Percentiles rank a stretch among this genome's conserved stretches.
Evolutionary conservation across 2,888 invertebrate genomes (phyloP).

Genomic region (Saturnia japonica): DNA sequence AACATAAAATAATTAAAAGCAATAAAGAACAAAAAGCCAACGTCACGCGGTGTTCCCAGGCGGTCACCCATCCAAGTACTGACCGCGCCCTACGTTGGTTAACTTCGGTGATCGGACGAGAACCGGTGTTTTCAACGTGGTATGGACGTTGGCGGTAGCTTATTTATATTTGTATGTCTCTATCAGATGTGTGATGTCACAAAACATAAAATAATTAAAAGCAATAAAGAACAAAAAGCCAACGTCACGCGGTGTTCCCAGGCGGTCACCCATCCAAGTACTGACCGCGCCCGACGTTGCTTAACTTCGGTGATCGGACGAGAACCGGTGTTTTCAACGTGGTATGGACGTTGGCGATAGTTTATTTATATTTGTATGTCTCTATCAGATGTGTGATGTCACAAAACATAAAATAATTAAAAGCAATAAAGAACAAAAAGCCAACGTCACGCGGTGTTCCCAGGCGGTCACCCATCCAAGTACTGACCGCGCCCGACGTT

Average conservation of each 20-base stretch:
- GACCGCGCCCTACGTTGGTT: constrained; percentile 71
- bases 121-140: constrained; percentile 66
- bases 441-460: constrained; percentile 48
- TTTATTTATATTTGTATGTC: too few species aligned
- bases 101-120: constrained; percentile 74
- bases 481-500: constrained; percentile 77
- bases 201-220: too few species aligned
- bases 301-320: constrained; percentile 80
- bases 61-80: constrained; percentile 74
- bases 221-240: constrained; percentile 25
- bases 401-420: too few species aligned
- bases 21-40: constrained; percentile 31
- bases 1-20: neutral
- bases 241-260: constrained; percentile 58
- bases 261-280: constrained; percentile 79
- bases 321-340: constrained; percentile 76
- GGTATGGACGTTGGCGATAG: constrained; percentile 62
- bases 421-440: neutral
- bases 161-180: too few species aligned
- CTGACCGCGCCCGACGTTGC: constrained; percentile 77
- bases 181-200: too few species aligned
- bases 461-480: constrained; percentile 78
- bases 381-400: too few species aligned
- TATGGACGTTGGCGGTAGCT: constrained; percentile 20
- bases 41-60: constrained; percentile 63